A percentile compares a stretch with the other conserved stretches of the same genome.
Evolutionary conservation across 2,797 vertebrate genomes (phyloP).

Genomic region (Alosa sapidissima): DNA sequence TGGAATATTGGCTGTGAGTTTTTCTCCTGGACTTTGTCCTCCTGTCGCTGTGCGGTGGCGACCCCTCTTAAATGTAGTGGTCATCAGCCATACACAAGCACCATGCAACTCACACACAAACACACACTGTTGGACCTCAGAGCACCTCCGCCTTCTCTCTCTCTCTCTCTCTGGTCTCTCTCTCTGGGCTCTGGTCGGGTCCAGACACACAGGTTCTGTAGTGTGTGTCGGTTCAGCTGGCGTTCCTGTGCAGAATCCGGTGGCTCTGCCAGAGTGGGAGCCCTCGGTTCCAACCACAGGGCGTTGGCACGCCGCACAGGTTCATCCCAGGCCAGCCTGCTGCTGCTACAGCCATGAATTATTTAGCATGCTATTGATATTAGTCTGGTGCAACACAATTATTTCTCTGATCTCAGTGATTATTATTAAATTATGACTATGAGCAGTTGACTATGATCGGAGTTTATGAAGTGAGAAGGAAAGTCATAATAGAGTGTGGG

Average conservation of each 20-base stretch:
- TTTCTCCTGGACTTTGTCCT: not conserved
- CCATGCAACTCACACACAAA: not conserved
- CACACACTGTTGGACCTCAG: not conserved
- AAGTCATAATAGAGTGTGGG: not conserved
- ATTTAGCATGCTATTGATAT: conserved; percentile 5
- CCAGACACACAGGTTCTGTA: not conserved
- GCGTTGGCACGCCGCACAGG: conserved; percentile 22
- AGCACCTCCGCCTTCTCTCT: not conserved
- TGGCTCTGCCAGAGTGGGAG: conserved; percentile 24
- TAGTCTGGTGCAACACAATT: not conserved
- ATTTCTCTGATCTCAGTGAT: conserved; percentile 3
- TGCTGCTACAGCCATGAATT: not conserved
- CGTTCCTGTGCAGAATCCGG: conserved; percentile 46
- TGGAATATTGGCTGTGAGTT: not conserved
- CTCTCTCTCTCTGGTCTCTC: not conserved
- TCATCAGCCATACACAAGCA: not conserved
- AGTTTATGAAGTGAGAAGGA: not conserved
- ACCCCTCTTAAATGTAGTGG: not conserved
- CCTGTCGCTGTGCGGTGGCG: not conserved
- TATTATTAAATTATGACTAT: not conserved
- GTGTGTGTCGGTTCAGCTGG: conserved; percentile 32
- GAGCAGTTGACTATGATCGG: not conserved
- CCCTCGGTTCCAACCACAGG: not conserved
- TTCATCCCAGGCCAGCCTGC: conserved; percentile 26
- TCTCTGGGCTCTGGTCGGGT: not conserved